These are phyloP conservation scores for Grallaria varia DNA, from an alignment of 2,113 vertebrate genomes.

Conservation along the genomic window DNA sequence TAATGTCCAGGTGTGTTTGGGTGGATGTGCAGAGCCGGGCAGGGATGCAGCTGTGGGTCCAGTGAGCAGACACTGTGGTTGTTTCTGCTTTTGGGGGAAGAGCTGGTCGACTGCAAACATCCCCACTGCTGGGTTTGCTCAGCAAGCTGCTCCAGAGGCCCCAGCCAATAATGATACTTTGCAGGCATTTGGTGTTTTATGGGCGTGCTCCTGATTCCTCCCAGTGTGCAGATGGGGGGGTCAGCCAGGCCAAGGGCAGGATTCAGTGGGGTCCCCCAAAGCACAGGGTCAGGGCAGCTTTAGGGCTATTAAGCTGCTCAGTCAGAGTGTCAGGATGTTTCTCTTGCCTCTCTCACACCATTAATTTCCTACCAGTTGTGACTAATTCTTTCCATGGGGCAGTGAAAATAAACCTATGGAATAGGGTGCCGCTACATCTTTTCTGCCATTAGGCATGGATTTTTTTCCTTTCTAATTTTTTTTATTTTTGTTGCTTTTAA, in stretches of 20 bases:
- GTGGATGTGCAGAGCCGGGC: conserved; percentile 20
- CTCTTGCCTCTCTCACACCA: neutral
- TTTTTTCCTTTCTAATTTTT: neutral
- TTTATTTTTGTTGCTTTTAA: conserved; percentile 9
- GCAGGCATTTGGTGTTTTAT: conserved; percentile 33
- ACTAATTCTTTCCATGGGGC: neutral
- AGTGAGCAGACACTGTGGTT: conserved; percentile 17
- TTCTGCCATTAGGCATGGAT: neutral
- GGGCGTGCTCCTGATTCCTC: conserved; percentile 2
- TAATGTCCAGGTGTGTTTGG: conserved; percentile 43
- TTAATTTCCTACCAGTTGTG: conserved; percentile 40
- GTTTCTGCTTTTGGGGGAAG: conserved; percentile 34
- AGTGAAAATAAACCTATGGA: neutral
- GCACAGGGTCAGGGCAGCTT: conserved; percentile 14
- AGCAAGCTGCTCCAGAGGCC: conserved; percentile 21
- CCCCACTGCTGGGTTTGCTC: conserved; percentile 32
- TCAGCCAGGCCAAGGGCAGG: conserved; percentile 9
- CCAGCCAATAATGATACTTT: neutral
- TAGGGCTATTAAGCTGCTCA: conserved; percentile 41
- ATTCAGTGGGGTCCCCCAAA: neutral
- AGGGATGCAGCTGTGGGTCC: conserved; percentile 25
- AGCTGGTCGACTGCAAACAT: conserved; percentile 40
- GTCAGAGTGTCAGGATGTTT: neutral
- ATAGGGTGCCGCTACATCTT: neutral
- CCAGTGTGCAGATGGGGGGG: conserved; percentile 8